Base-by-base conservation (phyloP, 1,140 invertebrate species). In the Octopus bimaculoides region DNA sequence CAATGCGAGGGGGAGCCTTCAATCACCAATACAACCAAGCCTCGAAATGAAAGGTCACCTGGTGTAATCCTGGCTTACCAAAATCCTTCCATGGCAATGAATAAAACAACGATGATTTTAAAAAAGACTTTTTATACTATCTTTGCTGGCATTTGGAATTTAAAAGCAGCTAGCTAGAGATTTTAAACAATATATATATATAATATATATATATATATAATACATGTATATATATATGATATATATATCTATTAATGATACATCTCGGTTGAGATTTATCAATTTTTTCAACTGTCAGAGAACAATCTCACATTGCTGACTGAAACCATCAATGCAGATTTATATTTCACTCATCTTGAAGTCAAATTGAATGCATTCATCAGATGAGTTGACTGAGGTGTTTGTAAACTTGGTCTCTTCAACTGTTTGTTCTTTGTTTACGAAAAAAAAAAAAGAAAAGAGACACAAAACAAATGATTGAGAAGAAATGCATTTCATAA, bases 31-130 rank as follows among this genome's bases (percentile, higher is more conserved):
- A 75, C 41, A 52, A 75, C 20, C 74, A 17, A 75, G 52, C 52
- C 74, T 75, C 17, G 74, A 75, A 75, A 75, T 75, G 74, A 52
- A 53, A 53, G 74, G 74, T 52, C 74, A 75, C 52, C 52, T 75
- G 74, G 74, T 75, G 8, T 75, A 75, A 75, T 17, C n/a, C 66
- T 12, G 26, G 66, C 17, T 20, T 71, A 20, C 14, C 56, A 14
- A 71, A 14, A 14, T 71, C 17, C 26, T 20, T n/a, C 66, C 66
- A 71, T 20, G 14, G 66, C 66, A n/a, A 20, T 20, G 9, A 17
- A 61, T 71, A 71, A 14, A 71, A 71, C 66, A 20, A 71, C 66
- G 17, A 71, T 12, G 26, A 71, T 20, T 20, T 5, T n/a, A 71
- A 14, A 69, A n/a, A 20, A 17, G 17, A 71, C 17, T n/a, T n/a